Evolutionary conservation across 2,797 vertebrate genomes (phyloP), one percentile per base, ranked within the genome.

Genomic region (Labeo calbasu): DNA sequence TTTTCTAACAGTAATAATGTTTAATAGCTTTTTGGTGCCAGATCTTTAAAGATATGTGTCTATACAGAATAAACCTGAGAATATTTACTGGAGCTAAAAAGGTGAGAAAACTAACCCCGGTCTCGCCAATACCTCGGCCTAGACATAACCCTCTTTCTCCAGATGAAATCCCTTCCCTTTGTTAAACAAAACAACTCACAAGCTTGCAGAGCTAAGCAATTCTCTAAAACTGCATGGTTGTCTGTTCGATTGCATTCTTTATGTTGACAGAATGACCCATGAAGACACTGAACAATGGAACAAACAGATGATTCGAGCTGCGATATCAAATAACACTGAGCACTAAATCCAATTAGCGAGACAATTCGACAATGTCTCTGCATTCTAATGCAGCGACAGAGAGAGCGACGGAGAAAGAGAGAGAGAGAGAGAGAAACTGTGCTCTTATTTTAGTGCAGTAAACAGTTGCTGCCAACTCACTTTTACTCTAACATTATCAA

Each of bases 251-350:
- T 69, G 73, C 82, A 84, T 84, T 83, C 69, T 82, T 82, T 78
- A 78, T 78, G 61, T 71, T 84, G 82, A 84, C 79, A 84, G 73
- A 77, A 63, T 53, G 66, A 91, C 91, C 88, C 90, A 91, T 77
- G 82, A 86, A 90, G 91, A 92, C 84, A 88, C 79, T 86, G 88
- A 92, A 90, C 87, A 92, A 93, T 91, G 82, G 89, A 91, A 88
- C 90, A 93, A 92, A 92, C 90, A 91, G 88, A 93, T 86, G 90
- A 93, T 93, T 94, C 93, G 92, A 89, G 89, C 94, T 95, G 94
- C 89, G 93, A 91, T 89, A 85, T 86, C 87, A 86, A 87, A 86
- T 77, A 87, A 85, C 85, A 87, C 79, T 79, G 78, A 88, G 86
- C 79, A 79, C 83, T 83, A 87, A 84, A 88, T 88, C 82, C 79